Evolutionary conservation across 2,888 invertebrate genomes (phyloP).

Genomic region (Philaethria dido): DNA sequence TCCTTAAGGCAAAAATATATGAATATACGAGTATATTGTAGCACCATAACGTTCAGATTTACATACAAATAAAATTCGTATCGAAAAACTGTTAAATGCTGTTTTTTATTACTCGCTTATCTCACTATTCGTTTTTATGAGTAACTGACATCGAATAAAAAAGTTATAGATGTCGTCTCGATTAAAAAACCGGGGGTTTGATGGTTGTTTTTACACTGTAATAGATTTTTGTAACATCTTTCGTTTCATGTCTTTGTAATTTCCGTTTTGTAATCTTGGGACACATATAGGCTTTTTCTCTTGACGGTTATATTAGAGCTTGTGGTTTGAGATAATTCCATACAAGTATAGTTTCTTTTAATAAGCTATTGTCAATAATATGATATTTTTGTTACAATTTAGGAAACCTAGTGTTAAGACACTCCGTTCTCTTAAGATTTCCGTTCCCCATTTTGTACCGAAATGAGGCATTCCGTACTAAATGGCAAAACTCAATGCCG

Average conservation of each 20-base stretch:
- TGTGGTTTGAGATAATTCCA: too few species aligned
- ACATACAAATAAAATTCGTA: conserved; percentile 39
- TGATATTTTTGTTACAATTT: too few species aligned
- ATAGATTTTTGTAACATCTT: conserved; percentile 18
- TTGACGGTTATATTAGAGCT: too few species aligned
- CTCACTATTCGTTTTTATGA: conserved; percentile 41
- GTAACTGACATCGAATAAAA: conserved; percentile 39
- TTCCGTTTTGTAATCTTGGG: conserved; percentile 10
- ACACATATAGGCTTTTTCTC: background rate
- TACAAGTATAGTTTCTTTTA: too few species aligned
- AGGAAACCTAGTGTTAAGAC: too few species aligned
- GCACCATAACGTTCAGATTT: conserved; percentile 24
- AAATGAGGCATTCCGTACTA: too few species aligned
- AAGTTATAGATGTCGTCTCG: conserved; percentile 37
- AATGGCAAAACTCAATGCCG: too few species aligned
- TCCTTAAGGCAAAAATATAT: background rate
- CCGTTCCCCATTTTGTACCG: too few species aligned
- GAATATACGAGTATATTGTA: background rate
- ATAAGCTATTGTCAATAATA: too few species aligned
- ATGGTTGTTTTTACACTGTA: conserved; percentile 24
- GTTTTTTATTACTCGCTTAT: conserved; percentile 42
- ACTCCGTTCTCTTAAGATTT: too few species aligned
- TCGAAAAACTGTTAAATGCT: conserved; percentile 41
- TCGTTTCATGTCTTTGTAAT: conserved; percentile 18
- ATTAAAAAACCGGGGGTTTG: conserved; percentile 33